These are phyloP conservation scores for Adoxophyes honmai DNA, from an alignment of 1,140 invertebrate genomes.

Conservation along the genomic window DNA sequence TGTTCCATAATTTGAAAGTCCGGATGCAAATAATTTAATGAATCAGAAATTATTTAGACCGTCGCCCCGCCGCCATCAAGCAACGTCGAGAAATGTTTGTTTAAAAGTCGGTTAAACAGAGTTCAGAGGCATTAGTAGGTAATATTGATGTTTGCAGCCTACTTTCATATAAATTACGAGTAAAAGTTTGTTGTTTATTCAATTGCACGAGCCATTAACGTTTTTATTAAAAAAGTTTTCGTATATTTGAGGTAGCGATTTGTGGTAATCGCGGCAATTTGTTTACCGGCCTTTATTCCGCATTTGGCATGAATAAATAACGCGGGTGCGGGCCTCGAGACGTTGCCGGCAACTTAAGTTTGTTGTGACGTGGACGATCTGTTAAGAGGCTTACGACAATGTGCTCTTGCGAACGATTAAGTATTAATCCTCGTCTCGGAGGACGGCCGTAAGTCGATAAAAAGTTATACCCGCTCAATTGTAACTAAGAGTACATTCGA, in stretches of 20 bases:
- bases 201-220: background rate
- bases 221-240: conserved; percentile 11
- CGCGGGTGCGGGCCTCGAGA: background rate
- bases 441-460: too few relatives aligned
- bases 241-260: conserved; percentile 8
- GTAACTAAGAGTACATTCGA: too few relatives aligned
- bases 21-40: too few relatives aligned
- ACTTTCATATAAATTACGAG: conserved; percentile 3
- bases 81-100: background rate
- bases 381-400: too few relatives aligned
- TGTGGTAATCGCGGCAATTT: conserved; percentile 6
- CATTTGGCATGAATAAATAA: background rate
- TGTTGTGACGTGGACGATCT: background rate
- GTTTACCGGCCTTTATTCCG: conserved; percentile 2
- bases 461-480: too few relatives aligned
- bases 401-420: too few relatives aligned
- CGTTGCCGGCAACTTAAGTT: background rate
- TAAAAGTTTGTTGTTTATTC: conserved; percentile 6
- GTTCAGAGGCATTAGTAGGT: background rate
- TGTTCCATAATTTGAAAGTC: too few relatives aligned
- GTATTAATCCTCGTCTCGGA: too few relatives aligned
- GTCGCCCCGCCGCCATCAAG: too few relatives aligned
- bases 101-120: background rate
- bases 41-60: too few relatives aligned
- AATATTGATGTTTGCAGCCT: conserved; percentile 1